Evolutionary conservation across 2,113 vertebrate genomes (phyloP), one percentile per base, ranked within the genome.

Genomic region (Lipotes vexillifer): DNA sequence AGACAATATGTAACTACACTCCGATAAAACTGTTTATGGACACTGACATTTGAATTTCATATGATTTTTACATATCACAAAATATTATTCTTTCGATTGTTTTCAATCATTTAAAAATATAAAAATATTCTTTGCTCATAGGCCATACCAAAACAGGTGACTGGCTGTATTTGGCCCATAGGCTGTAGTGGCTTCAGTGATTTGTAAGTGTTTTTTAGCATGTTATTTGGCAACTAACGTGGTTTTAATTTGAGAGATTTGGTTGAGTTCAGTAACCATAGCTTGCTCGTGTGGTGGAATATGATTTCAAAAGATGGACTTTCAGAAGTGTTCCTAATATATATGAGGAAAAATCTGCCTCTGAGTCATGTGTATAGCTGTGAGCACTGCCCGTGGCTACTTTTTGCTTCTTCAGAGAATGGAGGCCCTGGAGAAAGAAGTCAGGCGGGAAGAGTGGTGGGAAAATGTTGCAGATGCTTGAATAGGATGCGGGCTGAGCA

Each of bases 231-330:
- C 38, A 66, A 77, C 52, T 97, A 75, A 77, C 88, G 8, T 85
- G 78, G 33, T 87, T 96, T 95, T 94, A 75, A 75, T 84, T 93
- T 78, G 59, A 93, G 90, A 97, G 23, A 21, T 90, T 96, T 93
- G 44, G 31, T 74, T 94, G 31, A 88, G 29, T 93, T 96, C 55
- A 84, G 18, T 93, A 87, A 93, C 52, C 55, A 52, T 41, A 61
- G 38, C 68, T 75, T 94, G 80, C 20, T 92, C 36, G 65, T 25
- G 29, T 87, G 82, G 14, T 31, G 68, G 33, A 86, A 59, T 93
- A 57, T 68, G 80, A 72, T 94, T 88, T 95, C 68, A 95, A 90
- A 98, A 93, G 46, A 65, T 92, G 46, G 29, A 80, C 77, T 98
- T 94, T 93, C 44, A 65, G 65, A 91, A 91, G 15, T 91, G 55